Percentiles rank a stretch among this genome's conserved stretches.
Evolutionary conservation across 2,113 vertebrate genomes (phyloP).

Genomic region (Irena cyanogastra): DNA sequence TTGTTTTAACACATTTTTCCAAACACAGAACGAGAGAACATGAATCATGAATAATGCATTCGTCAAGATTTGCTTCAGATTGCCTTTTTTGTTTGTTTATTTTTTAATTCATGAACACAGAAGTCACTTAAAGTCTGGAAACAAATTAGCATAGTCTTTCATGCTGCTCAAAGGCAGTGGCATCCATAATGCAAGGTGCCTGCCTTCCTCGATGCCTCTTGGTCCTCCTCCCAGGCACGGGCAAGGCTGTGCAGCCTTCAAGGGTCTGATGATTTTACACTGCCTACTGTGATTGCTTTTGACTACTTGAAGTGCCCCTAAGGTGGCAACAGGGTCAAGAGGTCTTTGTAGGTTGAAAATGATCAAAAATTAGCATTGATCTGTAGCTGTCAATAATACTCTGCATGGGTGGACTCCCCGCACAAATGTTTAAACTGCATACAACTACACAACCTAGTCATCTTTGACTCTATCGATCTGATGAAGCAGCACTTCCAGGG

Average conservation of each 20-base stretch:
- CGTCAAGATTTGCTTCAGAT: conserved; percentile 1
- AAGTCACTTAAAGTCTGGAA: conserved; percentile 43
- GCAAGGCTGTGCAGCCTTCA: conserved; percentile 7
- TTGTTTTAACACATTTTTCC: conserved; percentile 49
- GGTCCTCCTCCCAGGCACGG: neutral
- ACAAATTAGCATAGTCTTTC: conserved; percentile 42
- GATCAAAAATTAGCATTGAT: conserved; percentile 86
- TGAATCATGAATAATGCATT: conserved; percentile 41
- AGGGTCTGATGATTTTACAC: conserved; percentile 60
- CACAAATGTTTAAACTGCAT: conserved; percentile 76
- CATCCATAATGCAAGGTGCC: neutral
- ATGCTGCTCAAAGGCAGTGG: neutral
- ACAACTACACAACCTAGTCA: conserved; percentile 70
- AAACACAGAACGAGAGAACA: neutral
- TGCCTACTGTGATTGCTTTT: conserved; percentile 67
- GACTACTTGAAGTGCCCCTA: conserved; percentile 72
- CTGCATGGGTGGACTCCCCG: conserved; percentile 46
- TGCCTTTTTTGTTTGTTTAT: conserved; percentile 46
- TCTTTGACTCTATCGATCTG: conserved; percentile 71
- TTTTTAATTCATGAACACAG: conserved; percentile 41
- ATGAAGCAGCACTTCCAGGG: conserved; percentile 66
- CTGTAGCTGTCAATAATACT: conserved; percentile 76
- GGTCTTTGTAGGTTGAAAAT: conserved; percentile 81
- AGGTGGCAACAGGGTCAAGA: conserved; percentile 75
- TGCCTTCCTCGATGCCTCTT: neutral